Base-by-base conservation (phyloP, 92 coral and sea anemone genomes). In the Desmophyllum pertusum region DNA sequence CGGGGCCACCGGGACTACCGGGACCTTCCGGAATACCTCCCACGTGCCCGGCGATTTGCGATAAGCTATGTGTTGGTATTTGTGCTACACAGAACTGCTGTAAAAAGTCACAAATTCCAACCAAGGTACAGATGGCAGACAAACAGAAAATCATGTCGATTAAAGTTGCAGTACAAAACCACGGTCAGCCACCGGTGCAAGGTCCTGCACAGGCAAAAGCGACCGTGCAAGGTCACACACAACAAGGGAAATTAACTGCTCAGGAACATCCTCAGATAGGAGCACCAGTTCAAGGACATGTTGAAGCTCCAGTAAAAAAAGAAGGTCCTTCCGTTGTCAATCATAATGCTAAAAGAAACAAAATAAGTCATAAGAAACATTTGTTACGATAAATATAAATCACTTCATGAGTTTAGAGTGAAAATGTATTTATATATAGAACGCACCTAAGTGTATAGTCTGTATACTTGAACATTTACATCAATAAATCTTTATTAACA, bases 1-100 rank as follows among this genome's bases (percentile, higher is more conserved):
- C 98, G 14, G 98, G 98, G 75, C 93, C 95, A 31, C 92, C 95
- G 39, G 98, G 98, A 37, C 82, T 86, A 25, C n/a, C 80, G 72
- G 97, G 95, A 57, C 95, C 91, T 11, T 91, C 93, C 14, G 94
- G 94, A 59, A 87, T 86, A 4, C 68, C 82, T 4, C 61, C 82
- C 23, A 59, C 73, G 36, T 92, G 92, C 33, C 93, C 92, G 3
- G 85, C 78, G 31, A 76, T 75, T 41, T 84, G 78, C 57, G 69
- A 46, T 23, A 80, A 10, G 37, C 57, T 63, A 6, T 88, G 79
- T 53, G 69, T 59, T 17, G 81, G 81, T 10, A 38, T 69, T 41
- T 75, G 83, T n/a, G 72, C 52, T 36, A 21, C 78, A 29, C 21
- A 37, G 4, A 64, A 81, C 1, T 87, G 78, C 27, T 84, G 74